Evolutionary conservation across 2,113 vertebrate species (phyloP), one percentile per base, ranked within the genome.

Genomic region (Lophius piscatorius): DNA sequence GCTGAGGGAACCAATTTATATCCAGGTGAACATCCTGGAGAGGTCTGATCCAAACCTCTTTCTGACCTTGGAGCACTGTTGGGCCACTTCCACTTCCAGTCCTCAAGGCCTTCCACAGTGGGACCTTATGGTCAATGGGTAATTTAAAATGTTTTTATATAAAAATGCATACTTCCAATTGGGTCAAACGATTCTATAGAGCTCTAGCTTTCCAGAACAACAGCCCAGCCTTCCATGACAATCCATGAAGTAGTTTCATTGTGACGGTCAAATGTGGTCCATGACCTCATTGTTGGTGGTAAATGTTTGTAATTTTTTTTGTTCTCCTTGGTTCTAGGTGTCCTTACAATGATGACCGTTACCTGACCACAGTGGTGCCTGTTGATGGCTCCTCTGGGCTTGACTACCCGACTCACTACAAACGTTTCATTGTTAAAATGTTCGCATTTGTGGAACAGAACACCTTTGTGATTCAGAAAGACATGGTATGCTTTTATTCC

Each of bases 101-200:
- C 64, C 87, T 12, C 6, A 54, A 4, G 76, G 84, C 20, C 9
- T 74, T 12, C 90, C 88, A 17, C 88, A 90, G 58, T 91, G 91
- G 91, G 88, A 89, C 42, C 78, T 92, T 20, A 57, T 91, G 12
- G 9, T 80, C 31, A 9, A 88, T 9, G 90, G 90, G 90, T 92
- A 85, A 38, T 3, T 33, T 0, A 6, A 1, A 9, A 31, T n/a
- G n/a, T n/a, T n/a, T n/a, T n/a, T n/a, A n/a, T n/a, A n/a, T n/a
- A n/a, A n/a, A n/a, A n/a, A n/a, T 28, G 5, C 26, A 28, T 28
- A 9, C 5, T 9, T 28, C 26, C 26, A 28, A 5, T 9, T 6
- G 9, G 26, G 26, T 9, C 26, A 28, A 28, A 28, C 5, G 9
- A 28, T 28, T 10, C 29, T 4, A 10, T 10, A 31, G 29, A 10